A percentile compares a stretch with the other conserved stretches of the same genome.
phyloP scores from a whole-genome alignment of 2,797 vertebrate species.

The Poeciliopsis turneri region DNA sequence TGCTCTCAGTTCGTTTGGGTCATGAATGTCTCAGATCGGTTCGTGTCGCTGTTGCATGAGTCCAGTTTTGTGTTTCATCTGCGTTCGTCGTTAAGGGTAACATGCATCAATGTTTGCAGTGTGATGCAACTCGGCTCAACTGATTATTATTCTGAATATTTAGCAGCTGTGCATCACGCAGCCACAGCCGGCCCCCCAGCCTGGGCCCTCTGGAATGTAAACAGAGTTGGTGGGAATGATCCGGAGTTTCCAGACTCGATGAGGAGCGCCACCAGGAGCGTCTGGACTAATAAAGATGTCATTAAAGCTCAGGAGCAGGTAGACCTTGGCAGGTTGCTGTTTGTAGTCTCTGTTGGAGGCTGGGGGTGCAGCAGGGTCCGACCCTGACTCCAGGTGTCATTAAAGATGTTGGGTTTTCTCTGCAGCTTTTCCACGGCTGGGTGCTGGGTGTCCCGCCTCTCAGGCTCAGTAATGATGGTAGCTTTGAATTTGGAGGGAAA shows the following conservation, averaged over 20 bases:
- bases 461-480: constrained; percentile 58
- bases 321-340: constrained; percentile 66
- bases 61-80: not conserved
- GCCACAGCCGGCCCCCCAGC: constrained; percentile 28
- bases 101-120: not conserved
- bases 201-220: constrained; percentile 70
- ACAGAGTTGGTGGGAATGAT: constrained; percentile 70
- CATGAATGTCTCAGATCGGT: too few relatives aligned
- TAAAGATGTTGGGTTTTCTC: constrained; percentile 51
- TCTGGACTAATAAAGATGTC: constrained; percentile 73
- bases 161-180: not conserved
- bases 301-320: constrained; percentile 65
- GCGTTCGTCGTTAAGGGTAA: not conserved
- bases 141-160: constrained; percentile 2
- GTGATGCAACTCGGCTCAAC: constrained; percentile 12
- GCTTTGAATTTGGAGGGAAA: constrained; percentile 54
- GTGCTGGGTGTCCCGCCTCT: constrained; percentile 37
- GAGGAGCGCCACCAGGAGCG: constrained; percentile 62
- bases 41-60: not conserved
- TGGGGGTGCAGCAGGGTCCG: constrained; percentile 26
- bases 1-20: too few relatives aligned
- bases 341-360: constrained; percentile 50
- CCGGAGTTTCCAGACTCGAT: constrained; percentile 77
- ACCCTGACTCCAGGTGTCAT: constrained; percentile 60
- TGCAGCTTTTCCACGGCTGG: constrained; percentile 43